Base-by-base conservation (phyloP, 2,797 vertebrate genomes). In the Psittacula derbiana region DNA sequence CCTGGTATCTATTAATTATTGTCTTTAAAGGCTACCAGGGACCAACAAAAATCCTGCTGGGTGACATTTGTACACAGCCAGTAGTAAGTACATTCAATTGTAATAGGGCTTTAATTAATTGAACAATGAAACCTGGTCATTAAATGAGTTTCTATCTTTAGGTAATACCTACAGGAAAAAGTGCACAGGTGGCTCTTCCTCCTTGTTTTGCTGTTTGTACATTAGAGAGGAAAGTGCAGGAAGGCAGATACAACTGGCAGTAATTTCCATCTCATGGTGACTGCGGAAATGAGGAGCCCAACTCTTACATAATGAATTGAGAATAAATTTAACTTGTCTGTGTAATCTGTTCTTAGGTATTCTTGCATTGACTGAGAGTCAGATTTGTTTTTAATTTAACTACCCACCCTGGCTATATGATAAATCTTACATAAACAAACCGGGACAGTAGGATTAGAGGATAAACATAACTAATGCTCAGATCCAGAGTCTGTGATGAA, bases 361-460 rank as follows among this genome's bases (percentile, higher is more conserved):
- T 89, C 80, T n/a, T 61, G 67, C 60, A 67, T 24, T 49, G 67
- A 4, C 53, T 8, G 44, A 72, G 64, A 85, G 91, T 89, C 82
- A 85, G 78, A 67, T 94, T 92, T 93, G 60, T n/a, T 96, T 96
- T 94, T 83, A 65, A 94, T 91, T 80, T 92, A 73, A 73, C 62
- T 49, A n/a, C 33, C 67, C 43, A 72, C 14, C 6, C 67, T 53
- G 74, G 61, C 80, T 88, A 66, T 67, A 92, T 55, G 92, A 95
- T 86, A 95, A 86, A 84, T 82, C 74, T 96, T 96, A 95, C 53
- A 90, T 94, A 96, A 96, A 81, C 65, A 86, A 75, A 43, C 46
- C 50, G 70, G 92, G 91, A 88, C 86, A 91, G 90, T 13, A 69
- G 93, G 95, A 97, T 96, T 97, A 97, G 96, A 93, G 94, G 96